Evolutionary conservation across 1,140 invertebrate species (phyloP), one percentile per base, ranked within the genome.

Genomic region (Drosophila obscura): DNA sequence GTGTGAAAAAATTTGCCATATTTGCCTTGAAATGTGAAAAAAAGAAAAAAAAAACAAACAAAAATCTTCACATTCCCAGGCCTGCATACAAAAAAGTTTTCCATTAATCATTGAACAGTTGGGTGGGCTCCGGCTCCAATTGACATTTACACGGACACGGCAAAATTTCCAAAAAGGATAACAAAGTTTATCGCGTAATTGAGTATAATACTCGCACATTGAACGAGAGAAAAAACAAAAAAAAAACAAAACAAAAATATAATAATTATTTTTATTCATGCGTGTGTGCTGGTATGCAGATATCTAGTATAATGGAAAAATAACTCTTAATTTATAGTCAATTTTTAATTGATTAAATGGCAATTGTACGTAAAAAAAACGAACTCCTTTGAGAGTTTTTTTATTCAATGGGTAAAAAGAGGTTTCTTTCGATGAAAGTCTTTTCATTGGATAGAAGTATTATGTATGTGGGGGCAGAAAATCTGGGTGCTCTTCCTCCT

Each of bases 71-170:
- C 52, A 24, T 28, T 1, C 15, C n/a, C 24, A 19, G 22, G 28
- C n/a, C 5, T 15, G 6, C 22, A 24, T 4, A 26, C 26, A 45
- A 67, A 46, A 63, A 64, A 65, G n/a, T 31, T 26, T 39, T 66
- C 50, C 64, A 69, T 68, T 69, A 69, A 71, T 49, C 53, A 39
- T 43, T 48, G 48, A 56, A 68, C 46, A 46, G 31, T 31, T 48
- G 31, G 31, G 2, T 31, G 8, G 28, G 19, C 28, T 15, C 48
- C 49, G 48, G 19, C 31, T 41, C 24, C 49, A 24, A 68, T 48
- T 68, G 66, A 68, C 64, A 68, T 68, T 68, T 68, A 68, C 63
- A 68, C 41, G 46, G 39, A 51, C 44, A n/a, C 66, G 28, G 24
- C 26, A 5, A 68, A 56, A 57, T 63, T 48, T 48, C 56, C 51